phyloP scores from a whole-genome alignment of 2,113 vertebrate species.

The Cranoglanis bouderius region DNA sequence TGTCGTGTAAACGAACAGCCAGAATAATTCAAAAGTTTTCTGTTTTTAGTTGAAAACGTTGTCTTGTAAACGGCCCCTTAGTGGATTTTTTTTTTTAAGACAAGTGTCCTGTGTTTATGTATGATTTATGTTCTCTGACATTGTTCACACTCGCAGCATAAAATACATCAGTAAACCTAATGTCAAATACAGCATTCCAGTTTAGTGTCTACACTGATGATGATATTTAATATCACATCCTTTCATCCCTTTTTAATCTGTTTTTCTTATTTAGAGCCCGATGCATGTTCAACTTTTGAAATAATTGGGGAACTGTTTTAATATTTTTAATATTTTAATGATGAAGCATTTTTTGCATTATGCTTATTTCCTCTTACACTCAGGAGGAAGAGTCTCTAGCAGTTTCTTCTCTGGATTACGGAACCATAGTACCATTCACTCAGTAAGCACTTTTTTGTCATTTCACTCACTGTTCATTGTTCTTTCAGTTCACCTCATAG shows the following conservation, averaged over 20 bases:
- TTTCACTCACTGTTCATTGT: neutral
- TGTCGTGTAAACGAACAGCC: no score
- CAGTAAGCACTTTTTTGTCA: slow-evolving; percentile 62
- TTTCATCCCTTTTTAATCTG: neutral
- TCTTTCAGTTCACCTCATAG: neutral
- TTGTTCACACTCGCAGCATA: neutral
- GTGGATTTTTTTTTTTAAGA: no score
- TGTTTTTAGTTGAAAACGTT: no score
- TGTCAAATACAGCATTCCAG: neutral
- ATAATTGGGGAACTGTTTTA: neutral
- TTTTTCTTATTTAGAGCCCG: neutral
- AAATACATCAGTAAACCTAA: neutral
- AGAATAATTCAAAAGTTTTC: no score
- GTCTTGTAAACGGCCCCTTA: no score
- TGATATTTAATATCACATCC: neutral
- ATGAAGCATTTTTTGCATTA: neutral
- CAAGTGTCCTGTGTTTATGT: neutral
- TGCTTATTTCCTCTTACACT: neutral
- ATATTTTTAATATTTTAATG: neutral
- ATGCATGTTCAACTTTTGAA: neutral
- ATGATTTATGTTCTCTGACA: neutral
- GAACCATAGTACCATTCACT: slow-evolving; percentile 65
- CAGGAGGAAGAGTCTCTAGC: slow-evolving; percentile 75
- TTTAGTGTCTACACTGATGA: neutral
- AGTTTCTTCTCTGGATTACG: slow-evolving; percentile 77